These are phyloP conservation scores for Prietella phreatophila DNA, from an alignment of 2,113 vertebrate genomes.

Conservation along the genomic window DNA sequence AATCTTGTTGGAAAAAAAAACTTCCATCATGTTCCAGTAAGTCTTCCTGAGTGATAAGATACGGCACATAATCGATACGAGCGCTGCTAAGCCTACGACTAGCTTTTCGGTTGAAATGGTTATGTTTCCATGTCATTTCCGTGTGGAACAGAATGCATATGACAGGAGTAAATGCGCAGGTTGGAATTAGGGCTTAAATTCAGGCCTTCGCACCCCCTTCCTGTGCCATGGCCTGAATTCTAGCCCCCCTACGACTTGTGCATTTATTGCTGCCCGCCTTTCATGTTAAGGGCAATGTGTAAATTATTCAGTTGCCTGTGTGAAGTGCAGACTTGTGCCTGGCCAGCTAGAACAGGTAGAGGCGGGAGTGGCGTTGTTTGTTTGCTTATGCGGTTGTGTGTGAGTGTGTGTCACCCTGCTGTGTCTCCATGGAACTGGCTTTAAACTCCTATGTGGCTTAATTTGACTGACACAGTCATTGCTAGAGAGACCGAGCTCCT, in stretches of 20 bases:
- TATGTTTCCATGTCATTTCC: neutral
- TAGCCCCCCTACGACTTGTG: slow-evolving; percentile 44
- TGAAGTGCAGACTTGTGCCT: slow-evolving; percentile 63
- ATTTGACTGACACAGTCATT: slow-evolving; percentile 22
- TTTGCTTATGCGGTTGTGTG: slow-evolving; percentile 28
- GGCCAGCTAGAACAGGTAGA: slow-evolving; percentile 61
- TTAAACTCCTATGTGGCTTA: slow-evolving; percentile 37
- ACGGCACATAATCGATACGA: neutral
- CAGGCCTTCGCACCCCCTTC: no score
- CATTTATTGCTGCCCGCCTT: slow-evolving; percentile 68
- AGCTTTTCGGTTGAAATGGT: neutral
- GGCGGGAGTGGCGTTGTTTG: slow-evolving; percentile 51
- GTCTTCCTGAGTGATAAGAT: neutral
- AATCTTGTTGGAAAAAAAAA: neutral
- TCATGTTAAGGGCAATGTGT: slow-evolving; percentile 69
- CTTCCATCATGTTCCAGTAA: neutral
- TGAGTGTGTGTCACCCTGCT: slow-evolving; percentile 25
- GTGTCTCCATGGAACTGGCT: slow-evolving; percentile 35
- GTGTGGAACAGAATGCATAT: slow-evolving; percentile 4
- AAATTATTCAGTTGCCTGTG: slow-evolving; percentile 72
- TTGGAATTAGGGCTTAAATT: neutral
- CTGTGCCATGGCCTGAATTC: neutral
- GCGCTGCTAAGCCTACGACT: no score
- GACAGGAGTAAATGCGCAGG: neutral
- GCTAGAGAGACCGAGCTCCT: neutral